These are phyloP conservation scores for Platalea minor DNA, from an alignment of 2,797 vertebrate genomes.

Conservation along the genomic window DNA sequence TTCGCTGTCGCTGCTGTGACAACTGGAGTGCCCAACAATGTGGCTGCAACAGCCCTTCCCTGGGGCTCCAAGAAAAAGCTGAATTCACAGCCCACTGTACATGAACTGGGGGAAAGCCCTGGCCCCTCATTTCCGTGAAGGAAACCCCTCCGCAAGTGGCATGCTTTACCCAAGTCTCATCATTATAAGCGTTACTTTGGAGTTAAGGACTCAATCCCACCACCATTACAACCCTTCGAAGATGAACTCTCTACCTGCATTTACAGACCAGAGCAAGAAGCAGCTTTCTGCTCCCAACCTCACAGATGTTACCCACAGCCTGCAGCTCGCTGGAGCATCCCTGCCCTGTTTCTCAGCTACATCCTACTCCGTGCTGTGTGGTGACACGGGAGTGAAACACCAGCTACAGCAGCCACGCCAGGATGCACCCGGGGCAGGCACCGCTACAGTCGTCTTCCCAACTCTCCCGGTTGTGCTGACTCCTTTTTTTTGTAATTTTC, in stretches of 20 bases:
- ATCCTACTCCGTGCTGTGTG: background rate
- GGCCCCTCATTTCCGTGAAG: background rate
- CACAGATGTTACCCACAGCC: background rate
- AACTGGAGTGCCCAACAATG: background rate
- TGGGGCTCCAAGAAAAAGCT: background rate
- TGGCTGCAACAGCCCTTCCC: background rate
- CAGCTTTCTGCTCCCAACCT: background rate
- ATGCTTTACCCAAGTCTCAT: background rate
- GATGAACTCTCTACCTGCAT: background rate
- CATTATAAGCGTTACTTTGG: accelerated
- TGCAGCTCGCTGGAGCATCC: background rate
- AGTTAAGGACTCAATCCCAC: background rate
- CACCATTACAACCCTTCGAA: background rate
- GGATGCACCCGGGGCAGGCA: background rate
- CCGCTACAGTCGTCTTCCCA: background rate
- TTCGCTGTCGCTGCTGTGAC: background rate
- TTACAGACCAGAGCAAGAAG: background rate
- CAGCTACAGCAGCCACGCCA: background rate
- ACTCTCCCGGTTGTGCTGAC: accelerated
- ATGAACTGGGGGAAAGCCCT: accelerated
- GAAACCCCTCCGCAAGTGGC: background rate
- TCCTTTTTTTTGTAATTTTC: background rate
- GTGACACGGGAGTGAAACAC: background rate
- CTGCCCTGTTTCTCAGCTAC: background rate
- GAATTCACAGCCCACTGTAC: background rate